phyloP scores from a whole-genome alignment of 2,888 invertebrate genomes.

The Drosophila atroscutellata region DNA sequence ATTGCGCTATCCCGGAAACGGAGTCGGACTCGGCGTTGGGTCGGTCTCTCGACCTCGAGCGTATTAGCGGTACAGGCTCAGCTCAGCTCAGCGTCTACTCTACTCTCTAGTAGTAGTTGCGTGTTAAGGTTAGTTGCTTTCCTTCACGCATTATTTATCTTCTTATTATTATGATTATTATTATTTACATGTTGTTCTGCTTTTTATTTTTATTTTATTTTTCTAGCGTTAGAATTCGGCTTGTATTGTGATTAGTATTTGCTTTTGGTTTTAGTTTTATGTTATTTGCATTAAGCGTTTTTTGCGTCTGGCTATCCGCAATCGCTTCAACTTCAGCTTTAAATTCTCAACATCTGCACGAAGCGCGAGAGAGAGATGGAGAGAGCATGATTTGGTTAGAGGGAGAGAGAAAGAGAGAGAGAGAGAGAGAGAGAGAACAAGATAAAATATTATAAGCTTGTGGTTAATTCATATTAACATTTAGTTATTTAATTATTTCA shows the following conservation, averaged over 20 bases:
- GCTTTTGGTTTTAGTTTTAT: neutral
- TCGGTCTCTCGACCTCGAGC: slow-evolving; percentile 9
- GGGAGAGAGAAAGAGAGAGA: slow-evolving; percentile 36
- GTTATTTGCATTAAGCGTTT: slow-evolving; percentile 17
- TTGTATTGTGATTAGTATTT: slow-evolving; percentile 17
- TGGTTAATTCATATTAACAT: slow-evolving; percentile 26
- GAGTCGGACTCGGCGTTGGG: slow-evolving; percentile 7
- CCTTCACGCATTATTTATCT: neutral
- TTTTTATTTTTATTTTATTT: neutral
- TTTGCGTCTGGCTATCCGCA: slow-evolving; percentile 23
- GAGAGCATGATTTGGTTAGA: slow-evolving; percentile 30
- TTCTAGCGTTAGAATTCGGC: neutral
- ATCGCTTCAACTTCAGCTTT: slow-evolving; percentile 22
- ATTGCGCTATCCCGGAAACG: slow-evolving; percentile 51
- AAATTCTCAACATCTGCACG: slow-evolving; percentile 50
- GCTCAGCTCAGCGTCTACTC: slow-evolving; percentile 1
- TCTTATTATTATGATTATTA: neutral
- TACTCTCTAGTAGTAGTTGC: neutral
- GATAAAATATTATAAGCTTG: slow-evolving; percentile 48
- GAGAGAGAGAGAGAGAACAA: slow-evolving; percentile 46
- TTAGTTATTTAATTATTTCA: slow-evolving; percentile 12
- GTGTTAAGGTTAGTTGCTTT: neutral
- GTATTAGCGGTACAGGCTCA: slow-evolving; percentile 1
- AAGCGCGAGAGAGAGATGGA: slow-evolving; percentile 20
- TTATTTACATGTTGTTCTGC: neutral